These are phyloP conservation scores for Brenthis hecate DNA, from an alignment of 2,888 invertebrate species.

Conservation along the genomic window DNA sequence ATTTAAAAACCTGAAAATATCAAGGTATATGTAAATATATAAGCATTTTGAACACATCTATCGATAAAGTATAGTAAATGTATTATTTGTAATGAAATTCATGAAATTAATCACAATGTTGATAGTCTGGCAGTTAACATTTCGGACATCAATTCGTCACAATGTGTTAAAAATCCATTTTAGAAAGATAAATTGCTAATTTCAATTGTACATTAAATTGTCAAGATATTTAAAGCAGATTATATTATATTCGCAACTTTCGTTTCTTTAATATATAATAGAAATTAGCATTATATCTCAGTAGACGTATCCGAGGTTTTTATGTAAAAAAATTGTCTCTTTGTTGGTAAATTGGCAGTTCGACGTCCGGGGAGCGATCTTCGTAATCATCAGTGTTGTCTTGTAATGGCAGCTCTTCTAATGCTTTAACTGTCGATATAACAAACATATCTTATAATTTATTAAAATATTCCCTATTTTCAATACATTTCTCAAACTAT, in stretches of 20 bases:
- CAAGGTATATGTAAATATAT: not conserved
- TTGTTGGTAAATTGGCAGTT: slow-evolving; percentile 92
- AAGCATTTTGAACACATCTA: slow-evolving; percentile 10
- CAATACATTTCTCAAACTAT: not conserved
- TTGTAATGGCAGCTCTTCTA: slow-evolving; percentile 86
- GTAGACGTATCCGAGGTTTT: slow-evolving; percentile 33
- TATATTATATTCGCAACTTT: too few species aligned
- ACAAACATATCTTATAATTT: not conserved
- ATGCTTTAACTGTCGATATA: slow-evolving; percentile 85
- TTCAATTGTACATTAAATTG: too few species aligned
- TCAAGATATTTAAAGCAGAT: too few species aligned
- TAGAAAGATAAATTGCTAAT: too few species aligned
- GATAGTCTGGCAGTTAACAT: not conserved
- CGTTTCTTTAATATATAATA: too few species aligned
- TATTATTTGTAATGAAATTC: not conserved
- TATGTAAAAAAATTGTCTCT: slow-evolving; percentile 91
- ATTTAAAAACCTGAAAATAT: too few species aligned
- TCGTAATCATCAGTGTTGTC: slow-evolving; percentile 85
- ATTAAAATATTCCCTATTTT: not conserved
- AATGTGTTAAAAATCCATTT: too few species aligned
- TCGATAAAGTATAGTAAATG: slow-evolving; percentile 4
- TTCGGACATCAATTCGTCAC: not conserved
- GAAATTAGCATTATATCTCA: not conserved
- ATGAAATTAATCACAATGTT: not conserved
- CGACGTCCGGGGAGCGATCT: slow-evolving; percentile 88